Evolutionary conservation across 2,888 invertebrate species (phyloP), one percentile per base, ranked within the genome.

Genomic region (Caenorhabditis doughertyi): DNA sequence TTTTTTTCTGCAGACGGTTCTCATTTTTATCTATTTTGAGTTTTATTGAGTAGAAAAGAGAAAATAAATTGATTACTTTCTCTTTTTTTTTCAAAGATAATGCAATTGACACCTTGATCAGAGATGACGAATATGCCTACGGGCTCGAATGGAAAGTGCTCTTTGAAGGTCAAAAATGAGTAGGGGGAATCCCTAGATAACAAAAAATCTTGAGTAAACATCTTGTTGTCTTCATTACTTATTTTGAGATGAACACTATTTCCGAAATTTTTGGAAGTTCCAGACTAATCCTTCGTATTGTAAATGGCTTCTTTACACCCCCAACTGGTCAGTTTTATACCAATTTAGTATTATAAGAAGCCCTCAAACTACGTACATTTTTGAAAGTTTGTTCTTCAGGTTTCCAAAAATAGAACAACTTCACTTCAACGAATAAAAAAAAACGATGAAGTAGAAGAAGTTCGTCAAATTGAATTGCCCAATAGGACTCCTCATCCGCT

Each of bases 401-500:
- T 62, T 64, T 47, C 64, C 64, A 11, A 64, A 64, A 64, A 64
- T 64, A 64, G 64, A 64, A 49, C 60, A 29, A 32, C 27, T 49
- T 64, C 49, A 29, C 35, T 56, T 56, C 35, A 35, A 56, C 3
- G 58, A 58, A 58, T 35, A 58, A 58, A 27, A 32, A 32, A 58
- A 51, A 23, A 51, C 49, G 23, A 55, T 29, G 44, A 62, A 44
- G 47, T 25, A 25, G 13, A 49, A 49, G 42, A 51, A 65, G 65
- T 65, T 65, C 65, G 32, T 51, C 25, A 65, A 65, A 65, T 65
- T 51, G 51, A 65, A 65, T 65, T 65, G 32, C 1, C 51, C 64
- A 18, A 25, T 29, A 42, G 23, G 58, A 39, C 39, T 35, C n/a
- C n/a, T n/a, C 39, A 35, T 58, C 23, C 39, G 8, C 9, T 47